A percentile compares a stretch with the other conserved stretches of the same genome.
phyloP scores from a whole-genome alignment of 2,113 vertebrate species.

The Colaptes auratus region DNA sequence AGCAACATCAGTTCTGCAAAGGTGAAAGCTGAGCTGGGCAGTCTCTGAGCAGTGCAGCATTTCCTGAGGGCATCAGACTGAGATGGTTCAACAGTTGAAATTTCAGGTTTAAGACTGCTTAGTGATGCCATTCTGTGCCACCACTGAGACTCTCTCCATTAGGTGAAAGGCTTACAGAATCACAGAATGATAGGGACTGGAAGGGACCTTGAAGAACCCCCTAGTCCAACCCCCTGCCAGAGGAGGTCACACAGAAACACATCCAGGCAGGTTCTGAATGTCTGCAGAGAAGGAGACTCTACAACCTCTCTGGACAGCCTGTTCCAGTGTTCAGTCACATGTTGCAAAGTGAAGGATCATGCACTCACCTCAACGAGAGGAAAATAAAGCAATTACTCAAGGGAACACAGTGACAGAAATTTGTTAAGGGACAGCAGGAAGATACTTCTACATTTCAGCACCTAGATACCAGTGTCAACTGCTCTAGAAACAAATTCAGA shows the following conservation, averaged over 20 bases:
- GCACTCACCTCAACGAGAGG: background rate
- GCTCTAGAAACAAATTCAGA: background rate
- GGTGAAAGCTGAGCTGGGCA: background rate
- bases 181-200: too few species aligned
- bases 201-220: too few species aligned
- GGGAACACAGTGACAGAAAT: background rate
- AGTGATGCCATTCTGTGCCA: background rate
- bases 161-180: background rate
- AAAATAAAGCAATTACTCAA: background rate
- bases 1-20: background rate
- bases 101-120: background rate
- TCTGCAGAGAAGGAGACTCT: too few species aligned
- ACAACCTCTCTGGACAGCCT: too few species aligned
- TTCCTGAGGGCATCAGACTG: background rate
- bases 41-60: background rate
- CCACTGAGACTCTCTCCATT: background rate
- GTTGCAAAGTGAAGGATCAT: background rate
- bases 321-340: background rate
- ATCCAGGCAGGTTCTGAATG: too few species aligned
- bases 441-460: background rate
- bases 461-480: constrained; percentile 21
- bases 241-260: too few species aligned
- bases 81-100: background rate
- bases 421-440: background rate
- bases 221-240: too few species aligned